Evolutionary conservation across 2,797 vertebrate genomes (phyloP).

Genomic region (Enteromius unitaeniatus): DNA sequence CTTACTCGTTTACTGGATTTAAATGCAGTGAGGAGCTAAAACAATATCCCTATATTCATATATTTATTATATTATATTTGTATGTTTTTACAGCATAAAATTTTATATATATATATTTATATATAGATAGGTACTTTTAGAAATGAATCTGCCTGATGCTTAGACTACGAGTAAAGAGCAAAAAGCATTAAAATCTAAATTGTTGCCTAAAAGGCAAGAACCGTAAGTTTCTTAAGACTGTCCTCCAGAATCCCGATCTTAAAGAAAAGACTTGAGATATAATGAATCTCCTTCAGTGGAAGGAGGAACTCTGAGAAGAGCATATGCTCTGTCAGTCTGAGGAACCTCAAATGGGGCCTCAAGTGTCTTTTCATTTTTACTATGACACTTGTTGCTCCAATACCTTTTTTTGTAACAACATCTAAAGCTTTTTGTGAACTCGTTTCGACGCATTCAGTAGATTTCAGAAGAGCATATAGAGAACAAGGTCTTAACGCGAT

Average conservation of each 20-base stretch:
- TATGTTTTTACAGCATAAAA: not conserved
- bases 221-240: not conserved
- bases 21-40: not conserved
- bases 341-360: not conserved
- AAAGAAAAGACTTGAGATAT: not conserved
- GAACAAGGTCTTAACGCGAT: conserved; percentile 1
- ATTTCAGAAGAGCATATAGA: not conserved
- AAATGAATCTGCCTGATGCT: not conserved
- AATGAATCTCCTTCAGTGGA: not conserved
- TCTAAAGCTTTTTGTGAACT: not conserved
- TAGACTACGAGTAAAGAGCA: not conserved
- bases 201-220: not conserved
- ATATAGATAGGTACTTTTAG: not conserved
- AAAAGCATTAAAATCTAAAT: not conserved
- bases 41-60: not conserved
- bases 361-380: not conserved
- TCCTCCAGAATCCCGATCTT: not conserved
- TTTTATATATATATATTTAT: too few species aligned
- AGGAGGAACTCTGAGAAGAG: not conserved
- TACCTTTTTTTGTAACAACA: not conserved
- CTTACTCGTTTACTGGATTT: not conserved
- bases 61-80: not conserved
- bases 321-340: not conserved
- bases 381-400: not conserved
- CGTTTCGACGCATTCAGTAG: not conserved